Percentiles rank a stretch among this genome's conserved stretches.
phyloP scores from a whole-genome alignment of 2,888 invertebrate genomes.

The Macaria liturata region DNA sequence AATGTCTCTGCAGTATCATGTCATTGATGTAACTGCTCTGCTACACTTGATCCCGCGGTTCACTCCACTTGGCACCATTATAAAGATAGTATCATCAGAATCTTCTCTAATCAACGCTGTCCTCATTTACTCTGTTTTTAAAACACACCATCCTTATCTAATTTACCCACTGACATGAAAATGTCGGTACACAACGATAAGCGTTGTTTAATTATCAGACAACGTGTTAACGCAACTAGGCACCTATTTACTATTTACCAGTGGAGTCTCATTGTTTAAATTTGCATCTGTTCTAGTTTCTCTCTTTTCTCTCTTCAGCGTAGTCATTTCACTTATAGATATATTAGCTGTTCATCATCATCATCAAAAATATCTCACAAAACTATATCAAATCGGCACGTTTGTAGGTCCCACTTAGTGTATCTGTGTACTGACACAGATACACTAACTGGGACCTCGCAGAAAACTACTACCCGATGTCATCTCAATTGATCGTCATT shows the following conservation, averaged over 20 bases:
- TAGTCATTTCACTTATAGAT: too few relatives aligned
- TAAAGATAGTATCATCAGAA: constrained; percentile 12
- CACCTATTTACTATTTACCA: constrained; percentile 46
- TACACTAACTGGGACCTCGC: too few relatives aligned
- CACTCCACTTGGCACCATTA: constrained; percentile 41
- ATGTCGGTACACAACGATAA: constrained; percentile 53
- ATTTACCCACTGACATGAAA: constrained; percentile 65
- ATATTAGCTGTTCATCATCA: too few relatives aligned
- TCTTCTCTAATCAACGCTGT: constrained; percentile 40
- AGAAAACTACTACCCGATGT: background rate
- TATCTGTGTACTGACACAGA: too few relatives aligned
- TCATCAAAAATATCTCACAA: too few relatives aligned
- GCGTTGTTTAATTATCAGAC: constrained; percentile 50
- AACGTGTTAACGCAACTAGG: constrained; percentile 36
- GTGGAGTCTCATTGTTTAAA: constrained; percentile 46
- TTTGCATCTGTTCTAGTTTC: constrained; percentile 27
- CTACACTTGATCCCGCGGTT: constrained; percentile 58
- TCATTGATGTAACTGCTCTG: constrained; percentile 45
- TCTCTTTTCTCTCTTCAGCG: constrained; percentile 2
- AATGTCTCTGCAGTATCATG: too few relatives aligned
- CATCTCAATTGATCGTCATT: constrained; percentile 45
- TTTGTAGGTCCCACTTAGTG: background rate
- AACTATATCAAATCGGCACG: background rate
- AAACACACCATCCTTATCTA: constrained; percentile 58
- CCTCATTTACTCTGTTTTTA: constrained; percentile 52